A percentile compares a stretch with the other conserved stretches of the same genome.
These are phyloP conservation scores for Petrocephalus zakoni DNA, from an alignment of 2,113 vertebrate species.

Conservation along the genomic window DNA sequence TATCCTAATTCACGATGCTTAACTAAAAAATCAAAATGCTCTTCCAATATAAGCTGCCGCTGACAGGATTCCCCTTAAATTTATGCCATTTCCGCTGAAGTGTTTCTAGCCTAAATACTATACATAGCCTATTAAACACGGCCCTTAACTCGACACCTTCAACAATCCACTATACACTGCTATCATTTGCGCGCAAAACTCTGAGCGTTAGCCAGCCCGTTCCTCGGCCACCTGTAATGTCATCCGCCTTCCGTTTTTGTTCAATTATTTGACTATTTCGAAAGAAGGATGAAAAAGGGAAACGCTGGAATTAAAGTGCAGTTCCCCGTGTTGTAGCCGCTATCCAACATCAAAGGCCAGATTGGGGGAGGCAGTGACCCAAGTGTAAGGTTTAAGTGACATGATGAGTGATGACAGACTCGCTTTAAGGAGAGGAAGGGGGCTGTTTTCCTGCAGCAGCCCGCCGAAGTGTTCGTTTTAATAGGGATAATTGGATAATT, in stretches of 20 bases:
- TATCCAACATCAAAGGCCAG: neutral
- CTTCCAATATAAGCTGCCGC: neutral
- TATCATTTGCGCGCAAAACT: neutral
- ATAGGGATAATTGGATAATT: constrained; percentile 18
- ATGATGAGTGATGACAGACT: constrained; percentile 41
- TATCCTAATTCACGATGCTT: neutral
- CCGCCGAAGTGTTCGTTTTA: neutral
- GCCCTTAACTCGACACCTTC: neutral
- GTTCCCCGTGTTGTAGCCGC: neutral
- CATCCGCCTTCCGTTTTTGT: neutral
- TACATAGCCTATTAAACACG: neutral
- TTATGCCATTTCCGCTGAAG: neutral
- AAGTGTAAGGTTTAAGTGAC: constrained; percentile 21
- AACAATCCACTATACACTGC: neutral
- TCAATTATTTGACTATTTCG: neutral
- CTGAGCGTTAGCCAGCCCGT: neutral
- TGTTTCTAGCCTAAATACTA: neutral
- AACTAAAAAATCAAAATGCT: neutral
- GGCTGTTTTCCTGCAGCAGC: constrained; percentile 32
- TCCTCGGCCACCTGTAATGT: neutral
- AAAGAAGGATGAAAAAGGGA: no score
- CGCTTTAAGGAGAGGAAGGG: constrained; percentile 25
- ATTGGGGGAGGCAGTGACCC: neutral
- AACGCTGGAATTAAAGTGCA: neutral
- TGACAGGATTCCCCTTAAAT: neutral